phyloP scores from a whole-genome alignment of 2,797 vertebrate species.

The Diceros bicornis region DNA sequence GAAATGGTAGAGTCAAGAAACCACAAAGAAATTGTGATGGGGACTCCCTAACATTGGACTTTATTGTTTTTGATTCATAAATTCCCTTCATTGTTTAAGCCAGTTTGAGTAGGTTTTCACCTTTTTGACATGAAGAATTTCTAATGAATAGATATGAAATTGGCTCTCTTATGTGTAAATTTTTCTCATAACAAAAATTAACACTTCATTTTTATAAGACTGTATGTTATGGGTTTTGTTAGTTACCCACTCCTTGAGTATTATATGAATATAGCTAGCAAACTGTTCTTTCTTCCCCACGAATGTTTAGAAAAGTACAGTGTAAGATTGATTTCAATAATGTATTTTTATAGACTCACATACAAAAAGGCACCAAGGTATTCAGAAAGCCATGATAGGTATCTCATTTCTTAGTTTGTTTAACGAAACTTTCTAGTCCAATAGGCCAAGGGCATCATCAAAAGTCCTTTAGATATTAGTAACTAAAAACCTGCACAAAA shows the following conservation, averaged over 20 bases:
- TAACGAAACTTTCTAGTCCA: neutral
- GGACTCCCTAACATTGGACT: neutral
- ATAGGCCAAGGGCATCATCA: neutral
- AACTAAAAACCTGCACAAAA: constrained; percentile 9
- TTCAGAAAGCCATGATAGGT: neutral
- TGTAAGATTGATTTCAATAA: neutral
- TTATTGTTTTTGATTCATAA: neutral
- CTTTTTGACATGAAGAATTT: neutral
- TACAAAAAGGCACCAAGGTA: neutral
- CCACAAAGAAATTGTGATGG: neutral
- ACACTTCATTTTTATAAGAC: neutral
- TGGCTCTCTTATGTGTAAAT: neutral
- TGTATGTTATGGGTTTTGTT: neutral
- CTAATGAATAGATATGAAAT: neutral
- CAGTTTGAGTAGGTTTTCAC: neutral
- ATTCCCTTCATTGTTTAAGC: neutral
- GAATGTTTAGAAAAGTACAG: neutral
- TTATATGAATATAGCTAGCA: neutral
- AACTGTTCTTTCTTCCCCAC: neutral
- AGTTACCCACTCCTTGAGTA: neutral
- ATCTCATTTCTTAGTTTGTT: neutral
- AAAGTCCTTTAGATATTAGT: constrained; percentile 18
- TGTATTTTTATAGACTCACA: neutral
- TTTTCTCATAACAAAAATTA: neutral
- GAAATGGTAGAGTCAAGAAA: neutral